Percentiles rank a stretch among this genome's conserved stretches.
These are phyloP conservation scores for Spea bombifrons DNA, from an alignment of 2,113 vertebrate species.

Conservation along the genomic window DNA sequence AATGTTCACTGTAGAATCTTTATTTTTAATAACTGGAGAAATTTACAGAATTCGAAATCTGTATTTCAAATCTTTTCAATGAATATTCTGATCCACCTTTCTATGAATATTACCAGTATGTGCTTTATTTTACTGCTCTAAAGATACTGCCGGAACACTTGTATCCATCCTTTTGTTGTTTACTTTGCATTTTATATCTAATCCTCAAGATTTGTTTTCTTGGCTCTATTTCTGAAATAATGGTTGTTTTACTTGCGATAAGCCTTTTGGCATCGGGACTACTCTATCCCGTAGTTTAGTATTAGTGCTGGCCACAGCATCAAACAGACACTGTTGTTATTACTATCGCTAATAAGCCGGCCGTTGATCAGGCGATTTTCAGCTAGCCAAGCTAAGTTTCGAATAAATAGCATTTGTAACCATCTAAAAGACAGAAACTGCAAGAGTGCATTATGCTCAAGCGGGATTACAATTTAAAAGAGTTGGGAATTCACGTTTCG, in stretches of 20 bases:
- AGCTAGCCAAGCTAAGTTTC: conserved; percentile 26
- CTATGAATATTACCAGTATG: too few relatives aligned
- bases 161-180: not conserved
- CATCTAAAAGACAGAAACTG: conserved; percentile 29
- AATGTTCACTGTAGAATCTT: too few relatives aligned
- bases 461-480: not conserved
- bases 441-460: not conserved
- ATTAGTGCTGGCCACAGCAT: conserved; percentile 36
- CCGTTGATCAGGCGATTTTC: conserved; percentile 40
- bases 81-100: too few relatives aligned
- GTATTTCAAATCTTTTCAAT: too few relatives aligned
- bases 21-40: too few relatives aligned
- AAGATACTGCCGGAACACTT: too few relatives aligned
- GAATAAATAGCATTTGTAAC: conserved; percentile 35
- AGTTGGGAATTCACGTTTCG: not conserved
- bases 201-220: conserved; percentile 23
- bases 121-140: not conserved
- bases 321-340: conserved; percentile 12
- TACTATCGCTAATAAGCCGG: conserved; percentile 37
- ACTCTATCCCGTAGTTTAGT: conserved; percentile 19
- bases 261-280: conserved; percentile 33
- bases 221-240: conserved; percentile 26
- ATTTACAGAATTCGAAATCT: not conserved
- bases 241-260: conserved; percentile 23
- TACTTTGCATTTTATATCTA: conserved; percentile 18